These are phyloP conservation scores for Malurus cyaneus DNA, from an alignment of 2,113 vertebrate species.

Conservation along the genomic window DNA sequence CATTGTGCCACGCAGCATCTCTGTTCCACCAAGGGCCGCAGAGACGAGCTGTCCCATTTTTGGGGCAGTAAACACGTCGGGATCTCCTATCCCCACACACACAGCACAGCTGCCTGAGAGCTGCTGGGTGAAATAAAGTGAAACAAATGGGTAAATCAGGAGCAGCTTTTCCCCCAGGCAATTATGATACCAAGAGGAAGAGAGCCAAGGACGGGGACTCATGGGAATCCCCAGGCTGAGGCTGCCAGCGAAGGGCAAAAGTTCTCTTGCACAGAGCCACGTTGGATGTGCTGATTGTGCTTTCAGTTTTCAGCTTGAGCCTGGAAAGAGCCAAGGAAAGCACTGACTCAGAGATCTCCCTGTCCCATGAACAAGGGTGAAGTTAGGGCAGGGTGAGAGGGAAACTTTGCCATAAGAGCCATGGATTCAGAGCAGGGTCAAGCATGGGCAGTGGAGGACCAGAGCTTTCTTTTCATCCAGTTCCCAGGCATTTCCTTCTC, in stretches of 20 bases:
- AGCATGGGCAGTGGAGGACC: neutral
- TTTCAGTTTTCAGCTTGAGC: neutral
- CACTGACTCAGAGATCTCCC: neutral
- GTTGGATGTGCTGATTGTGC: neutral
- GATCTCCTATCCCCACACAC: neutral
- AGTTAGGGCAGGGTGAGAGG: neutral
- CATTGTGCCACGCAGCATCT: accelerated
- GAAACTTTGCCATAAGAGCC: neutral
- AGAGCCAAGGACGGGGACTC: neutral
- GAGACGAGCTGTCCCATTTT: neutral
- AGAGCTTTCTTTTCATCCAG: neutral
- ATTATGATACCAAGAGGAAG: neutral
- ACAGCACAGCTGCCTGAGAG: neutral
- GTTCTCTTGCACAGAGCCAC: accelerated
- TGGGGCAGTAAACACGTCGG: neutral
- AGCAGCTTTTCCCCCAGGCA: neutral
- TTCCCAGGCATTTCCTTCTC: neutral
- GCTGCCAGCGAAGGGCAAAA: neutral
- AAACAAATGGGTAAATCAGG: neutral
- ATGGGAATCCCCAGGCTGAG: neutral
- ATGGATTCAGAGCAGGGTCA: neutral
- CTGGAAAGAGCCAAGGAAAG: neutral
- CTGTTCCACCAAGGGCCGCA: neutral
- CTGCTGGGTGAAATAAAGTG: neutral
- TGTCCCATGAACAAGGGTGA: neutral